phyloP scores from a whole-genome alignment of 2,888 invertebrate genomes.

The Laspeyria flexula region DNA sequence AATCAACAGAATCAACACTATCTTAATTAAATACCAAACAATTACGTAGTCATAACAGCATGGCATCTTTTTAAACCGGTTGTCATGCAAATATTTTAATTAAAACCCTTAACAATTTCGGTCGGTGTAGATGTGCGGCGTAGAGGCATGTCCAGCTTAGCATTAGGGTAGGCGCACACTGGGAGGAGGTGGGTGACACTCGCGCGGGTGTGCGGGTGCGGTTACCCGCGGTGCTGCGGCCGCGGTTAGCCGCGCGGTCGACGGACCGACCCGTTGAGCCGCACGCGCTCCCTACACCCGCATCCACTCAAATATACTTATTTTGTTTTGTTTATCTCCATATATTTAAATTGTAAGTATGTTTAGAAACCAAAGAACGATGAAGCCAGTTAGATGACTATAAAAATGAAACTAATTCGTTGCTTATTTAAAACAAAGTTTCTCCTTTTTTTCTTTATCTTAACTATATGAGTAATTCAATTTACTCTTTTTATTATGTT shows the following conservation, averaged over 20 bases:
- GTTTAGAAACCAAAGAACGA: too few relatives aligned
- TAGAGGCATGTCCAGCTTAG: slow-evolving; percentile 60
- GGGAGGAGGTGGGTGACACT: slow-evolving; percentile 24
- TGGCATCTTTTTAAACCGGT: slow-evolving; percentile 10
- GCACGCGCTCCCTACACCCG: slow-evolving; percentile 49
- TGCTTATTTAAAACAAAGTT: too few relatives aligned
- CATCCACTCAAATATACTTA: slow-evolving; percentile 47
- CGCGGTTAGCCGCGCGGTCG: slow-evolving; percentile 58
- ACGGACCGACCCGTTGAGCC: slow-evolving; percentile 57
- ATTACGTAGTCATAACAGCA: too few relatives aligned
- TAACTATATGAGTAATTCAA: too few relatives aligned
- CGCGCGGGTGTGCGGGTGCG: slow-evolving; percentile 30
- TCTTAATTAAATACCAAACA: slow-evolving; percentile 2
- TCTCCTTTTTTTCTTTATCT: too few relatives aligned
- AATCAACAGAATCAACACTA: slow-evolving; percentile 2
- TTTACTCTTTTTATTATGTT: too few relatives aligned
- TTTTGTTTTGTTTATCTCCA: slow-evolving; percentile 51
- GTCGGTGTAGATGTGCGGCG: slow-evolving; percentile 47
- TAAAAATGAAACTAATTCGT: too few relatives aligned
- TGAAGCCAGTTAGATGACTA: too few relatives aligned
- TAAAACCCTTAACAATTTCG: slow-evolving; percentile 43
- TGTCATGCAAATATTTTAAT: slow-evolving; percentile 42
- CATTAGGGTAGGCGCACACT: slow-evolving; percentile 45
- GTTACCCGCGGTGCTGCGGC: slow-evolving; percentile 52
- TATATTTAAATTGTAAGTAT: slow-evolving; percentile 7